These are phyloP conservation scores for Xenotilapia longispinis DNA, from an alignment of 2,113 vertebrate species.

Conservation along the genomic window DNA sequence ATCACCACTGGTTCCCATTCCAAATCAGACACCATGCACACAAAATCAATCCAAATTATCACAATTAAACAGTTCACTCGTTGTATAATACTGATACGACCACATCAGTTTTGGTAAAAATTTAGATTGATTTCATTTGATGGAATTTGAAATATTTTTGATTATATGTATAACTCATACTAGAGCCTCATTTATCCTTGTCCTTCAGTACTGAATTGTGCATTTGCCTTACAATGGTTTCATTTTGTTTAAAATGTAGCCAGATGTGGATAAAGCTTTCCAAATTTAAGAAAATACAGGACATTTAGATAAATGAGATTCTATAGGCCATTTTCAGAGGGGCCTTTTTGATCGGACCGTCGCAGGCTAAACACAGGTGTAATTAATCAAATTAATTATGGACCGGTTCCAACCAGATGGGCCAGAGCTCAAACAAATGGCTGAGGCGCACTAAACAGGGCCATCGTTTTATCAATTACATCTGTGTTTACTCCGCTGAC, in stretches of 20 bases:
- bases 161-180: not conserved
- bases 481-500: not conserved
- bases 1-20: constrained; percentile 45
- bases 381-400: not conserved
- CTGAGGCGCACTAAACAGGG: not conserved
- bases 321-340: not conserved
- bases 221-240: not conserved
- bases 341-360: not conserved
- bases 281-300: not conserved
- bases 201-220: not conserved
- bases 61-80: not conserved
- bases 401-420: not conserved
- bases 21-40: constrained; percentile 65
- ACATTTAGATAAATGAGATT: not conserved
- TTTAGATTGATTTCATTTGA: not conserved
- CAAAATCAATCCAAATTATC: constrained; percentile 16
- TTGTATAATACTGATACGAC: not conserved
- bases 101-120: not conserved
- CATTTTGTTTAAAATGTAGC: not conserved
- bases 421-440: not conserved
- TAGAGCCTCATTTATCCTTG: not conserved
- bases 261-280: not conserved
- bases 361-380: not conserved
- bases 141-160: not conserved
- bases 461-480: not conserved